Percentiles rank a stretch among this genome's conserved stretches.
phyloP scores from a whole-genome alignment of 2,113 vertebrate species.

The Zeus faber region DNA sequence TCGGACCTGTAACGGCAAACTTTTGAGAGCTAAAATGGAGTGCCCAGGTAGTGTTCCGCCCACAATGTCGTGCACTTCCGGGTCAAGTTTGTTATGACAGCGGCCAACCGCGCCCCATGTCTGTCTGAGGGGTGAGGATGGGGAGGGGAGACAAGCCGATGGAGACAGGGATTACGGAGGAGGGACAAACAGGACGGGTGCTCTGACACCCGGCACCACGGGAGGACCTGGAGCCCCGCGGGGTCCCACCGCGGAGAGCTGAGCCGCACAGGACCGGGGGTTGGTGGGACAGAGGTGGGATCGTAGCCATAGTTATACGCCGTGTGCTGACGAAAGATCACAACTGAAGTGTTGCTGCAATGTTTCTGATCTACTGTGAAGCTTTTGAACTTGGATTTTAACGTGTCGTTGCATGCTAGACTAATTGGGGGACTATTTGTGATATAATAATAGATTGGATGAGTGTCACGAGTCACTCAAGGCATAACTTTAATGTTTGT shows the following conservation, averaged over 20 bases:
- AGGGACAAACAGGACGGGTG: constrained; percentile 56
- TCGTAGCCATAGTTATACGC: too few species aligned
- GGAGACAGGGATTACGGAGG: constrained; percentile 78
- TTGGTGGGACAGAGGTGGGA: too few species aligned
- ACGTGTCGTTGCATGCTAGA: too few species aligned
- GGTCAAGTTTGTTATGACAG: constrained; percentile 55
- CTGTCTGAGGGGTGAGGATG: constrained; percentile 90
- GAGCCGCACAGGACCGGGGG: too few species aligned
- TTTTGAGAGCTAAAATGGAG: constrained; percentile 43
- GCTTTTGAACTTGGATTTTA: too few species aligned
- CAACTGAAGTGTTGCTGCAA: too few species aligned
- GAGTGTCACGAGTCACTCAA: too few species aligned
- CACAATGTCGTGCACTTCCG: constrained; percentile 84
- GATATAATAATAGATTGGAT: too few species aligned
- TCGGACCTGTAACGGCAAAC: constrained; percentile 24
- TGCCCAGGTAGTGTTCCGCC: constrained; percentile 81
- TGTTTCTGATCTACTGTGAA: too few species aligned
- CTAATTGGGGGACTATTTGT: too few species aligned
- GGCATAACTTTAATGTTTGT: constrained; percentile 36
- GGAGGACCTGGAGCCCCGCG: constrained; percentile 55
- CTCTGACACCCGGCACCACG: constrained; percentile 55
- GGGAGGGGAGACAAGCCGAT: constrained; percentile 86
- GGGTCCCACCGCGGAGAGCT: too few species aligned
- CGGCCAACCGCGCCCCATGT: constrained; percentile 48
- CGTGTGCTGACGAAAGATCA: too few species aligned